Conservation (phyloP, 2,113 vertebrate genomes). For the Phrynocephalus versicolor region DNA sequence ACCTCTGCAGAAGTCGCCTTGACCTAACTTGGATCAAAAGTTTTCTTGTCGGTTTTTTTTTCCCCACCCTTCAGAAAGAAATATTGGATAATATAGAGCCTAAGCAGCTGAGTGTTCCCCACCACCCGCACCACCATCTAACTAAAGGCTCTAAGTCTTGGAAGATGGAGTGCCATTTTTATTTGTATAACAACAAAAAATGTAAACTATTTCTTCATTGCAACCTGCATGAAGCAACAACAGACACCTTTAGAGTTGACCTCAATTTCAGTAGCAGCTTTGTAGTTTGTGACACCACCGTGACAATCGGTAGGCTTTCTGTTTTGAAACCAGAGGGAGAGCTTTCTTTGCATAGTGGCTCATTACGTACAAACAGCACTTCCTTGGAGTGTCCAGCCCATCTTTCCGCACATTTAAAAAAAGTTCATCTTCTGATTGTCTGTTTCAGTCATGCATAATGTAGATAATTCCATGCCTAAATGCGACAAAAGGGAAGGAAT, state of each 20-base stretch:
- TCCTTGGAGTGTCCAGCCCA: conserved; percentile 80
- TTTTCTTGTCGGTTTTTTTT: conserved; percentile 66
- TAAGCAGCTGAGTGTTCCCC: conserved; percentile 65
- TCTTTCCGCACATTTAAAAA: conserved; percentile 81
- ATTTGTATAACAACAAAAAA: conserved; percentile 62
- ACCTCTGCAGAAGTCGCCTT: conserved; percentile 82
- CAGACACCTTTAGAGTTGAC: conserved; percentile 79
- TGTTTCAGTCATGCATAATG: conserved; percentile 71
- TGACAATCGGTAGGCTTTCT: conserved; percentile 71
- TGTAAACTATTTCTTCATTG: conserved; percentile 65
- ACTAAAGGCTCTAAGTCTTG: conserved; percentile 43
- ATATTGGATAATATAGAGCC: conserved; percentile 76
- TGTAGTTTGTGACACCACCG: conserved; percentile 62
- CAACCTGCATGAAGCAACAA: conserved; percentile 58
- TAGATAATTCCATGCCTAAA: conserved; percentile 71
- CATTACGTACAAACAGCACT: conserved; percentile 78
- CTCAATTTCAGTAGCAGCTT: conserved; percentile 71
- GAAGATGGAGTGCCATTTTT: conserved; percentile 60
- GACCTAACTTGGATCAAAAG: conserved; percentile 79
- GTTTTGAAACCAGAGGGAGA: conserved; percentile 65
- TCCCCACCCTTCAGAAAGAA: conserved; percentile 45
- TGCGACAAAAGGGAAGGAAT: conserved; percentile 53
- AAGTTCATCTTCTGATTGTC: conserved; percentile 74
- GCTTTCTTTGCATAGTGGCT: conserved; percentile 75
- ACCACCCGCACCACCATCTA: neutral